Percentiles rank a stretch among this genome's conserved stretches.
phyloP scores from a whole-genome alignment of 1,140 invertebrate genomes.

The Panagrolaimus sp. region DNA sequence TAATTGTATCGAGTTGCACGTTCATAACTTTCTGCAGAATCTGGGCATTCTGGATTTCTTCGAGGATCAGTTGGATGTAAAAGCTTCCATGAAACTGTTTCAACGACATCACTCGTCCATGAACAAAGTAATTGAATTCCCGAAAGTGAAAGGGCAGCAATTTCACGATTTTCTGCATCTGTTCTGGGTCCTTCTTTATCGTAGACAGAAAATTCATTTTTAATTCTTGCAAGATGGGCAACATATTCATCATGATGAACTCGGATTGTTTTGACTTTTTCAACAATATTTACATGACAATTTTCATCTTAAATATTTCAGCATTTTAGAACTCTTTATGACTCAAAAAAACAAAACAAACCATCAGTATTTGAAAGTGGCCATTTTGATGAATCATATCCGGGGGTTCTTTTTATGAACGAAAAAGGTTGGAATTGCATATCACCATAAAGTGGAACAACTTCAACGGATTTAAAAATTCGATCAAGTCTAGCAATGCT shows the following conservation, averaged over 20 bases:
- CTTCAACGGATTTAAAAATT: constrained; percentile 92
- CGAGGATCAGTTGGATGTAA: constrained; percentile 95
- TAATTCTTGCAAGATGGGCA: constrained; percentile 87
- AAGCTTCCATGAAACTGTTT: constrained; percentile 84
- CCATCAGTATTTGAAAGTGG: constrained; percentile 74
- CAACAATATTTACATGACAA: constrained; percentile 90
- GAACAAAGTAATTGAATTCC: constrained; percentile 87
- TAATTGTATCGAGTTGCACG: constrained; percentile 96
- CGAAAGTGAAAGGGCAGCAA: constrained; percentile 80
- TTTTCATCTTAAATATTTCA: constrained; percentile 60
- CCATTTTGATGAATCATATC: constrained; percentile 84
- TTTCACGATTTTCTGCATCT: constrained; percentile 85
- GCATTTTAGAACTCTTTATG: not conserved
- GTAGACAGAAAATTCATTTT: constrained; percentile 72
- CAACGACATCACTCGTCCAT: constrained; percentile 94
- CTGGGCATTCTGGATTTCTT: constrained; percentile 86
- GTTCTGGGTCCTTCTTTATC: constrained; percentile 71
- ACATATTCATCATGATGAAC: constrained; percentile 97
- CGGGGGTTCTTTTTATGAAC: constrained; percentile 75
- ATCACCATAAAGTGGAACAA: constrained; percentile 95
- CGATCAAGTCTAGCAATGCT: constrained; percentile 86
- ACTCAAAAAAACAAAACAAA: constrained; percentile 64
- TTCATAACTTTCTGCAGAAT: constrained; percentile 98
- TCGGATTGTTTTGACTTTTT: constrained; percentile 84
- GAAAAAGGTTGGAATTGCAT: constrained; percentile 99